Evolutionary conservation across 1,140 invertebrate genomes (phyloP).

Genomic region (Drosophila subobscura): DNA sequence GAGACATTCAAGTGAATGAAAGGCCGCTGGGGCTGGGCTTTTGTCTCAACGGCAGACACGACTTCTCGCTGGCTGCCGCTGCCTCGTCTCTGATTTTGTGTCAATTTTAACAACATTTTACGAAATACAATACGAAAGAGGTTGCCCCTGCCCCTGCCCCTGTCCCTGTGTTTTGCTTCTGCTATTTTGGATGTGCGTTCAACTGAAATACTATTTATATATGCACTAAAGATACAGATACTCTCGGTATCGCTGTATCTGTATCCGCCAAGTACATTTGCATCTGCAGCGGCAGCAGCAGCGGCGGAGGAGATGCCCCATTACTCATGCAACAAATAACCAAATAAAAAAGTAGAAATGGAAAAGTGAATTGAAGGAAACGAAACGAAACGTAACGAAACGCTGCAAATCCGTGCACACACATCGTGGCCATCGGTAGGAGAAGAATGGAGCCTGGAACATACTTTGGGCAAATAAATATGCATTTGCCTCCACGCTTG

Average conservation of each 20-base stretch:
- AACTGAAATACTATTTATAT: constrained; percentile 81
- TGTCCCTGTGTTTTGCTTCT: constrained; percentile 27
- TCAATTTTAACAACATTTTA: constrained; percentile 68
- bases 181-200: constrained; percentile 79
- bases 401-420: constrained; percentile 53
- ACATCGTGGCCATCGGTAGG: constrained; percentile 65
- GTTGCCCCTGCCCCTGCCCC: constrained; percentile 11
- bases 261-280: constrained; percentile 57
- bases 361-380: constrained; percentile 20
- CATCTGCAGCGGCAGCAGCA: constrained; percentile 45
- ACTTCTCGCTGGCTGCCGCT: constrained; percentile 12
- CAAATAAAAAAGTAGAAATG: constrained; percentile 18
- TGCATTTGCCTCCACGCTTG: constrained; percentile 52
- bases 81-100: constrained; percentile 54
- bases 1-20: constrained; percentile 28
- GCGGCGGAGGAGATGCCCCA: constrained; percentile 36
- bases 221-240: constrained; percentile 69
- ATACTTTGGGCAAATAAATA: constrained; percentile 79
- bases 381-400: constrained; percentile 35
- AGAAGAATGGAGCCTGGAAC: constrained; percentile 46
- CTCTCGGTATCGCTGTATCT: background rate
- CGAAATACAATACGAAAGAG: constrained; percentile 66
- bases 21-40: constrained; percentile 31
- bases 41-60: constrained; percentile 34
- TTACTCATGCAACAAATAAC: constrained; percentile 73